These are phyloP conservation scores for Platyscapa corneri DNA, from an alignment of 1,140 invertebrate genomes.

Conservation along the genomic window DNA sequence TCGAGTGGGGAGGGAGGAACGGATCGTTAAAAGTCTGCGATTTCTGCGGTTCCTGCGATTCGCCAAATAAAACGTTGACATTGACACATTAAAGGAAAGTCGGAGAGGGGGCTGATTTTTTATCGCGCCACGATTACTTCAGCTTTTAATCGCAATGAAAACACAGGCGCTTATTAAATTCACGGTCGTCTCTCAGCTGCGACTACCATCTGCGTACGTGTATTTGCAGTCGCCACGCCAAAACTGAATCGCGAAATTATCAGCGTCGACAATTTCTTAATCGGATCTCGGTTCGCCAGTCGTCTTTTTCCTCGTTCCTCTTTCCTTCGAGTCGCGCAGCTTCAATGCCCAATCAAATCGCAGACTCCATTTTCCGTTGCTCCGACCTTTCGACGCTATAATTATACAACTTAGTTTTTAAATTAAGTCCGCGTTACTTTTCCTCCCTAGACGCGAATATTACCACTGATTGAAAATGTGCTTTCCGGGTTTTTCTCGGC, in stretches of 20 bases:
- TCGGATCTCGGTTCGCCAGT: not conserved
- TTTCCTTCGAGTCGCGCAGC: not conserved
- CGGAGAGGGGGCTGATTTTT: too few relatives aligned
- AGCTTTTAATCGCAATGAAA: not conserved
- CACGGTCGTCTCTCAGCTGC: not conserved
- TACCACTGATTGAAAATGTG: not conserved
- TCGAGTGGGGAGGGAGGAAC: too few relatives aligned
- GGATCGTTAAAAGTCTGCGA: too few relatives aligned
- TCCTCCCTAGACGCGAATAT: not conserved
- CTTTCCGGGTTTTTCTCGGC: not conserved
- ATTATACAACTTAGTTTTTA: not conserved
- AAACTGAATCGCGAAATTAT: conserved; percentile 5
- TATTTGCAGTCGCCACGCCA: not conserved
- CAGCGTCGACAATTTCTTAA: not conserved
- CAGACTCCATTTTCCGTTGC: not conserved
- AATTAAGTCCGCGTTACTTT: not conserved
- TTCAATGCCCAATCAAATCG: not conserved
- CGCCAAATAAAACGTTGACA: too few relatives aligned
- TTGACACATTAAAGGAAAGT: too few relatives aligned
- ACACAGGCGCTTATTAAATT: not conserved
- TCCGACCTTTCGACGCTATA: not conserved
- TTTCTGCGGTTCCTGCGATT: too few relatives aligned
- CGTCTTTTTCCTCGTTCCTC: too few relatives aligned
- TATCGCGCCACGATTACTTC: too few relatives aligned
- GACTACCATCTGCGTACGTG: too few relatives aligned